Evolutionary conservation across 2,113 vertebrate species (phyloP), one percentile per base, ranked within the genome.

Genomic region (Bucco capensis): DNA sequence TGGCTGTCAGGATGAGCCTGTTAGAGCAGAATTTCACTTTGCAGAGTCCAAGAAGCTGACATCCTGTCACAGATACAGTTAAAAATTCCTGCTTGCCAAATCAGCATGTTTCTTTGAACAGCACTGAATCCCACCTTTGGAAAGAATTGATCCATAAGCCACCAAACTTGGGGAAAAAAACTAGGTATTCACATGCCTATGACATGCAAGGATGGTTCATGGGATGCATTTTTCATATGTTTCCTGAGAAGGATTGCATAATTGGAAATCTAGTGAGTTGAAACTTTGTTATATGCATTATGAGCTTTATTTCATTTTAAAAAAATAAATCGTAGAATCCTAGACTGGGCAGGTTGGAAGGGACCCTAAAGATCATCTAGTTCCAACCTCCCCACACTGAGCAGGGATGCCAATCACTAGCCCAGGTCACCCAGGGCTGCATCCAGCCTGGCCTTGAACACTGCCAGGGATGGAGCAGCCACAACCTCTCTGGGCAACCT

Each of bases 1-100:
- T 91, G 74, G 64, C 66, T 89, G 80, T 88, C 83, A 93, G 75
- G 79, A 86, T 80, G 54, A 93, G 60, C 61, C 46, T 71, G 62
- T 74, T 66, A 77, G 38, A 86, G 44, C n/a, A 71, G 16, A 74
- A 3, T 86, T 86, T 86, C 11, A 6, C 38, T 92, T 76, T 71
- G 16, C 27, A n/a, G 76, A 80, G 72, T 92, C 88, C 86, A 90
- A 94, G 80, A 92, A 92, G 51, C 94, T 95, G 92, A 88, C 83
- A 94, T 75, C 24, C 61, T 93, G 53, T 94, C 91, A 92, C 30
- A 93, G 30, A 77, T 40, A 40, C 4, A 60, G 44, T 83, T 94
- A 56, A 86, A 92, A 92, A 75, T 28, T 78, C 35, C 62, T 50
- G 13, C 40, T 89, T 81, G 58, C 60, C 65, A 86, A 64, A 62